Conservation (phyloP, 2,888 invertebrate genomes). For the Mesorhabditis belari region DNA sequence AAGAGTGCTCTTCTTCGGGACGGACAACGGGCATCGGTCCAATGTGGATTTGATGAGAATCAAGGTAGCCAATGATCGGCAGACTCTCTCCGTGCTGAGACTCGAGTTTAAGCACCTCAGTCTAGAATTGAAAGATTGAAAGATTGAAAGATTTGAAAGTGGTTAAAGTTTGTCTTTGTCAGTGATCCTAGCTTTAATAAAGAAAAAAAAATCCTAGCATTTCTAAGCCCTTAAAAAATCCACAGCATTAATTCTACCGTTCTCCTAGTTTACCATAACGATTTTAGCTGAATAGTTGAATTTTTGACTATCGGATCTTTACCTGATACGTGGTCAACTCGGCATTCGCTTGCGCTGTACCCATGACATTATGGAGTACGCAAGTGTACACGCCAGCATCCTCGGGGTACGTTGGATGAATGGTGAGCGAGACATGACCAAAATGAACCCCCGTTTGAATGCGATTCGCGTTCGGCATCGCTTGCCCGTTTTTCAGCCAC, state of each 20-base stretch:
- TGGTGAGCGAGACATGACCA: constrained; percentile 48
- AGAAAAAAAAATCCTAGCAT: no score
- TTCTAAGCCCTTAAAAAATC: no score
- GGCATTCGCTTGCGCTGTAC: constrained; percentile 23
- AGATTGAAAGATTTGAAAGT: no score
- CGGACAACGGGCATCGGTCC: constrained; percentile 47
- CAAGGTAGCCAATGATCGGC: constrained; percentile 80
- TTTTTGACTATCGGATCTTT: no score
- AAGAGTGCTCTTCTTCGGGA: constrained; percentile 47
- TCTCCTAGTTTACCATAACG: no score
- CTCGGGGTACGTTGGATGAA: constrained; percentile 66
- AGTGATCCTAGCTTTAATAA: constrained; percentile 58
- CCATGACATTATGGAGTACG: constrained; percentile 63
- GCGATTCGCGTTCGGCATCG: constrained; percentile 56
- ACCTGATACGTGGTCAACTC: constrained; percentile 1
- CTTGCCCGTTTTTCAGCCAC: constrained; percentile 55
- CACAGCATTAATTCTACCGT: no score
- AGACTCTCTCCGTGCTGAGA: constrained; percentile 82
- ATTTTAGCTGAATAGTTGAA: no score
- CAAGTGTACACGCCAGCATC: constrained; percentile 78
- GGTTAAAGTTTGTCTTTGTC: constrained; percentile 54
- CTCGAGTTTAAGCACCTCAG: constrained; percentile 60
- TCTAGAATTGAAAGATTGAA: no score
- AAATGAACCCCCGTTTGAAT: constrained; percentile 51
- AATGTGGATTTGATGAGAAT: constrained; percentile 62